Conservation (phyloP, 2,797 vertebrate species). For the Girardinus metallicus region DNA sequence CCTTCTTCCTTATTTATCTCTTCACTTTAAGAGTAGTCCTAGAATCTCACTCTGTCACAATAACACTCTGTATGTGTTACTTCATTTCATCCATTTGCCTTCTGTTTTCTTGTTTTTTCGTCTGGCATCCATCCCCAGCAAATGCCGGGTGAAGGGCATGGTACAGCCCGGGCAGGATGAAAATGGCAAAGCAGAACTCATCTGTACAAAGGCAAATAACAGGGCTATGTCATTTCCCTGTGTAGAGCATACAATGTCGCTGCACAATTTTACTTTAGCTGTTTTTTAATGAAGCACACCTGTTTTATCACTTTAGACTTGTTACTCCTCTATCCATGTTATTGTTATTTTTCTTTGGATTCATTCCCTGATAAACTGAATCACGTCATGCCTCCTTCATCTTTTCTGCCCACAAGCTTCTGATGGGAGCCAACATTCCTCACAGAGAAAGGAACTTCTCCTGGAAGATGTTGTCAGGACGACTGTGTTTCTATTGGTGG, state of each 20-base stretch:
- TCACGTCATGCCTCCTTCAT: background rate
- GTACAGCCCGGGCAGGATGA: background rate
- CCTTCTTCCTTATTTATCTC: background rate
- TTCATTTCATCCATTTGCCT: background rate
- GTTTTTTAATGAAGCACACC: background rate
- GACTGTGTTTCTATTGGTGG: constrained; percentile 30
- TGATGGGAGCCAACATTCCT: constrained; percentile 60
- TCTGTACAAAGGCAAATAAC: background rate
- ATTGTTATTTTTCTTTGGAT: constrained; percentile 9
- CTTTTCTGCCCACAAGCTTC: constrained; percentile 30
- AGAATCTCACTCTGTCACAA: background rate
- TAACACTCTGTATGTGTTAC: background rate
- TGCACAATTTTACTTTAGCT: background rate
- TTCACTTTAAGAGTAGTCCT: background rate
- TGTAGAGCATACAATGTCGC: background rate
- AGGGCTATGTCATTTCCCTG: background rate
- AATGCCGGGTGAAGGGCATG: too few species aligned
- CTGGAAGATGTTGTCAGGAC: constrained; percentile 63
- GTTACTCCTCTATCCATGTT: background rate
- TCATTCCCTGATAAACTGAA: constrained; percentile 29
- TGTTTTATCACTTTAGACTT: background rate
- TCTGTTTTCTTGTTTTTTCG: background rate
- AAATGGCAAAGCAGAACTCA: background rate
- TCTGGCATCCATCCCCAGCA: background rate
- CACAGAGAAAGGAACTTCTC: constrained; percentile 59